Base-by-base conservation (phyloP, 2,888 invertebrate genomes). In the Eristalinus aeneus region DNA sequence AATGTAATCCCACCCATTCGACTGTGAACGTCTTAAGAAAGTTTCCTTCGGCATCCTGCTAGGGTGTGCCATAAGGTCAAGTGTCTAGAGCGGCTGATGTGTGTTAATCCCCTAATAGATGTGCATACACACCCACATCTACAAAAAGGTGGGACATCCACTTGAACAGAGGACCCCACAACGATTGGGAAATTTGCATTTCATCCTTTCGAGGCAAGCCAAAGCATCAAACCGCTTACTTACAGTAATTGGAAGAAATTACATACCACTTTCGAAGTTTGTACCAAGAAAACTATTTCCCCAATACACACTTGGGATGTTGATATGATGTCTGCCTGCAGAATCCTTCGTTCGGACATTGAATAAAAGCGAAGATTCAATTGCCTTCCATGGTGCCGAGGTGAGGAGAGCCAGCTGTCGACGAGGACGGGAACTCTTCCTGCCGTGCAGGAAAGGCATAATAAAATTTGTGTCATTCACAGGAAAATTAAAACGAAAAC, bases 101-200 rank as follows among this genome's bases (percentile, higher is more conserved):
- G 85, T 81, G 81, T 60, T 81, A 81, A 81, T 86, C 81, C 73
- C 36, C 61, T 80, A 77, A 76, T 85, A 75, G 58, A 53, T 67
- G 56, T 46, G 16, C 54, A 56, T 32, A 60, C 23, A 20, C n/a
- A 58, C 11, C 23, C n/a, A 53, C 11, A 27, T 61, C 46, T 22
- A 31, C 23, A 9, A 11, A 53, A 11, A 36, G 82, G 82, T 81
- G 81, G 81, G 32, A 86, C 60, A 77, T 73, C 85, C 81, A 86
- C 81, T 86, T 86, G 64, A 69, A 79, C n/a, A 65, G 65, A 65
- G 69, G 64, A 58, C 61, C 64, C 39, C 63, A 74, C 74, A 78
- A 69, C 86, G 81, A 82, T 86, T 86, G 77, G 82, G 71, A 86
- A 86, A 86, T 86, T 86, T 86, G 82, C 86, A 86, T 86, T 82